These are phyloP conservation scores for Aramus guarauna DNA, from an alignment of 2,113 vertebrate species.

Conservation along the genomic window DNA sequence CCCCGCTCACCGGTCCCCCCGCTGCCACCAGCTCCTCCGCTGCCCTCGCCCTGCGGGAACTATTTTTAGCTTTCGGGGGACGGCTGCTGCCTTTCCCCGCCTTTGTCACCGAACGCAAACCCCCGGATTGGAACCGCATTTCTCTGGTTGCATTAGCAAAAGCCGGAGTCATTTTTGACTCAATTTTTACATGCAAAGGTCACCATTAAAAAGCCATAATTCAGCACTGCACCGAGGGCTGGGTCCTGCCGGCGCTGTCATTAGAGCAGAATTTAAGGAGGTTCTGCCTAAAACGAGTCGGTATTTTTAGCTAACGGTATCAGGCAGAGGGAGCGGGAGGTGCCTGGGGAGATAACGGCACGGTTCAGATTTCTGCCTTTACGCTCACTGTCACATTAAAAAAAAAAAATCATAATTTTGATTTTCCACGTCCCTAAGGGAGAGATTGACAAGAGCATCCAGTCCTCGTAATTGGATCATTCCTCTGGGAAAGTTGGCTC, in stretches of 20 bases:
- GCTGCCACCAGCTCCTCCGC: neutral
- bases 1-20: fast-evolving
- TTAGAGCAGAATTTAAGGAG: slow-evolving; percentile 62
- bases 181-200: slow-evolving; percentile 45
- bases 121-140: neutral
- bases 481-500: slow-evolving; percentile 64
- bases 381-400: slow-evolving; percentile 57
- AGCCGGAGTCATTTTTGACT: neutral
- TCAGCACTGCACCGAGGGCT: neutral
- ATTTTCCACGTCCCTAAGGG: slow-evolving; percentile 63
- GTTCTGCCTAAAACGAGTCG: slow-evolving; percentile 24
- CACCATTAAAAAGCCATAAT: slow-evolving; percentile 50
- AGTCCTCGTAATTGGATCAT: slow-evolving; percentile 66
- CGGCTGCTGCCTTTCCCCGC: neutral
- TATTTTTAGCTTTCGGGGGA: neutral
- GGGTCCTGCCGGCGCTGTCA: slow-evolving; percentile 11
- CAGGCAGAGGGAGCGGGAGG: slow-evolving; percentile 45
- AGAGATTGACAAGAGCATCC: slow-evolving; percentile 59
- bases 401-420: slow-evolving; percentile 68
- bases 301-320: slow-evolving; percentile 66
- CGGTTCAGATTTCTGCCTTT: slow-evolving; percentile 66
- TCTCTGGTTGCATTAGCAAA: neutral
- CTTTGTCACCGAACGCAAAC: neutral
- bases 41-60: neutral
- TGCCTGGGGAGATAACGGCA: slow-evolving; percentile 61